Percentiles rank a stretch among this genome's conserved stretches.
Conservation (phyloP, 2,888 invertebrate species). For the Dioctria linearis region DNA sequence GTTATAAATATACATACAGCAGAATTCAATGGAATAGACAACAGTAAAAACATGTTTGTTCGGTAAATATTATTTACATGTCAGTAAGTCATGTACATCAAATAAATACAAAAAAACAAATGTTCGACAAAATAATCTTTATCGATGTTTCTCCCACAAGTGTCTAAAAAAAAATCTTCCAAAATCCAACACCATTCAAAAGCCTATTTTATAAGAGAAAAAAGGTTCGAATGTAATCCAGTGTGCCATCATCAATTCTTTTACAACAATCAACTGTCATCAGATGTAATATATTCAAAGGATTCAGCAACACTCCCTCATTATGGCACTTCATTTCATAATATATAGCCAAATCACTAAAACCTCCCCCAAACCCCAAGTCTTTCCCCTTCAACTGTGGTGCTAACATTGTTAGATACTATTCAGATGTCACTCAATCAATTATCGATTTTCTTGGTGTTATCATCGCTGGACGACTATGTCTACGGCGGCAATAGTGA, state of each 20-base stretch:
- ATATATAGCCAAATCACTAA: slow-evolving; percentile 6
- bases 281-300: slow-evolving; percentile 41
- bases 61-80: no score
- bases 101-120: no score
- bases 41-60: no score
- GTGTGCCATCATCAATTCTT: slow-evolving; percentile 32
- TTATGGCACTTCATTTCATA: slow-evolving; percentile 7
- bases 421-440: slow-evolving; percentile 58
- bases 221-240: slow-evolving; percentile 29
- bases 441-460: slow-evolving; percentile 56
- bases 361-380: slow-evolving; percentile 27
- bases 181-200: background rate
- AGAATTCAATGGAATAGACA: no score
- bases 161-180: slow-evolving; percentile 16
- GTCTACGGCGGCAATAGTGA: background rate
- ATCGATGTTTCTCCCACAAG: background rate
- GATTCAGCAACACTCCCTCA: slow-evolving; percentile 40
- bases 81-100: no score
- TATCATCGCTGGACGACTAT: slow-evolving; percentile 30
- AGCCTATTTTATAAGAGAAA: slow-evolving; percentile 17
- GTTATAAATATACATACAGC: no score
- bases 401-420: slow-evolving; percentile 30
- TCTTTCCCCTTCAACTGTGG: background rate
- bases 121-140: background rate
- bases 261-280: slow-evolving; percentile 51